A percentile compares a stretch with the other conserved stretches of the same genome.
Evolutionary conservation across 2,797 vertebrate species (phyloP).

Genomic region (Eulemur coronatus): DNA sequence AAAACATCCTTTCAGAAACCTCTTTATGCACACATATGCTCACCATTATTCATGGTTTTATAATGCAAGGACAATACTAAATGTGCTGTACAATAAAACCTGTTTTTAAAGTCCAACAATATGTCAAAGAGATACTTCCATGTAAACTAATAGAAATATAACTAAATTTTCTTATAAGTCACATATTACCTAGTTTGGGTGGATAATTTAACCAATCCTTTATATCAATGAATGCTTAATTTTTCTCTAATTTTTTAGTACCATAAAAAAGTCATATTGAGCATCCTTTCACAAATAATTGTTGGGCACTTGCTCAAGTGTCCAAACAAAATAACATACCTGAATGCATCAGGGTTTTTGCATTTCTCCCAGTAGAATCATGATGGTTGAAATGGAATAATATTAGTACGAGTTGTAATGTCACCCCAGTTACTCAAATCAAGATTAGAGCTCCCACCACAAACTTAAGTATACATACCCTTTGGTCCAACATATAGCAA

Average conservation of each 20-base stretch:
- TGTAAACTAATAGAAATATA: not conserved
- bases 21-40: not conserved
- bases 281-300: not conserved
- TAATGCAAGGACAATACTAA: not conserved
- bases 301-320: not conserved
- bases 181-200: not conserved
- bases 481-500: not conserved
- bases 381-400: not conserved
- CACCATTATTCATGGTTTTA: not conserved
- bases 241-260: constrained; percentile 9
- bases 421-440: not conserved
- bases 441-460: not conserved
- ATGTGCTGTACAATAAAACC: not conserved
- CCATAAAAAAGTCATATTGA: not conserved
- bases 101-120: not conserved
- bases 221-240: not conserved
- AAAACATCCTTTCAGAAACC: not conserved
- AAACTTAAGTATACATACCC: not conserved
- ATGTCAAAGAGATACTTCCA: not conserved
- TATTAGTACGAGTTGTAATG: not conserved
- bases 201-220: constrained; percentile 33
- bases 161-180: not conserved
- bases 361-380: not conserved
- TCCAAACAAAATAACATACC: not conserved
- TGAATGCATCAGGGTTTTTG: not conserved